Percentiles rank a stretch among this genome's conserved stretches.
These are phyloP conservation scores for Centroberyx gerrardi DNA, from an alignment of 2,797 vertebrate species.

Conservation along the genomic window DNA sequence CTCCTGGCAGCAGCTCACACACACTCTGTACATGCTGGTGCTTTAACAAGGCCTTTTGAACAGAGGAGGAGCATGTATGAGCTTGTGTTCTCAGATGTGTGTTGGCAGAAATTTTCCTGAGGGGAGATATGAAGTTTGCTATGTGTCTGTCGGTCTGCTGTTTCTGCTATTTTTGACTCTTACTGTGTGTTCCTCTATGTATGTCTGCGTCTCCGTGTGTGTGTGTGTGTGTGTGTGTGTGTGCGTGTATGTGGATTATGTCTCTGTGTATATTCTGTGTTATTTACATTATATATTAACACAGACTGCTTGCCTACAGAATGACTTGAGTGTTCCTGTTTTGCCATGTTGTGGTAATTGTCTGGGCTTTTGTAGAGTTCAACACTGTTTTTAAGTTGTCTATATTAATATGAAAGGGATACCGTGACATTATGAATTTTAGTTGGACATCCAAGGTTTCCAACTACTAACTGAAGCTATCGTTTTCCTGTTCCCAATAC, in stretches of 20 bases:
- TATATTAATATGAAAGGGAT: too few relatives aligned
- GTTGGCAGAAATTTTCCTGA: conserved; percentile 13
- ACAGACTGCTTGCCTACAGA: too few relatives aligned
- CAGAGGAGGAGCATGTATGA: not conserved
- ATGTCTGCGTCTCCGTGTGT: not conserved
- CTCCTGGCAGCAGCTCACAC: not conserved
- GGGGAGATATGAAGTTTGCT: not conserved
- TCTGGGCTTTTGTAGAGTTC: too few relatives aligned
- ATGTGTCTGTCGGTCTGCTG: not conserved
- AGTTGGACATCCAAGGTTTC: too few relatives aligned
- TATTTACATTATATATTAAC: too few relatives aligned
- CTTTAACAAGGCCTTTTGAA: not conserved
- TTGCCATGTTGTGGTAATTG: too few relatives aligned
- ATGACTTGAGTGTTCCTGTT: too few relatives aligned
- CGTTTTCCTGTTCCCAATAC: too few relatives aligned
- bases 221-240: not conserved
- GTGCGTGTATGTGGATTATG: not conserved
- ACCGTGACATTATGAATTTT: too few relatives aligned
- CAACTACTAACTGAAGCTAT: too few relatives aligned
- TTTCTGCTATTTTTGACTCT: not conserved
- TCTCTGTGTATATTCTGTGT: conserved; percentile 1
- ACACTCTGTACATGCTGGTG: not conserved
- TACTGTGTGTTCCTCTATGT: not conserved
- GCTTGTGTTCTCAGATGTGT: not conserved
- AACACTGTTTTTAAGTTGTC: too few relatives aligned